Evolutionary conservation across 2,113 vertebrate species (phyloP), one percentile per base, ranked within the genome.

Genomic region (Strigops habroptila): DNA sequence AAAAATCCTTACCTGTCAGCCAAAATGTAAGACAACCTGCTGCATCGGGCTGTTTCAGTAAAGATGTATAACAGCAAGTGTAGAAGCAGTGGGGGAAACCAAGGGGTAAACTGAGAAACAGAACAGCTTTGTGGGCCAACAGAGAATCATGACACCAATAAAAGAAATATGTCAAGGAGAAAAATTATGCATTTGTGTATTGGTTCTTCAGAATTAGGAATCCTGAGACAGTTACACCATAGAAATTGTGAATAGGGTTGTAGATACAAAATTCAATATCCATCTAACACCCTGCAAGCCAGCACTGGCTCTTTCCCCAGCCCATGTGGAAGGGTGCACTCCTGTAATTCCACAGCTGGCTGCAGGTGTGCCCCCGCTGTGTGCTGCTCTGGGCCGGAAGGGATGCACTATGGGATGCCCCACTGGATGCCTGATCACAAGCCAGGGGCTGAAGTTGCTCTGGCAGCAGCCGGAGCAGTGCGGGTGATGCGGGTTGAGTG

Each of bases 171-270:
- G 18, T 49, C 18, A 8, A 24, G 33, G 39, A 49, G 43, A 22
- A 59, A 77, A 46, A 4, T 0, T 6, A 23, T 8, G 8, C 1
- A 0, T 6, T 70, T 67, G 43, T 31, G 9, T 14, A 59, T 0
- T 12, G 14, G 5, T 17, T 46, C 65, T 21, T 48, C 60, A 33
- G 51, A 84, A 43, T 22, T 8, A 18, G 39, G 37, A 27, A 69
- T 15, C 33, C 68, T 70, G 60, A 39, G 57, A 41, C 75, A 79
- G 81, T 7, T 0, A 7, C 0, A 16, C 18, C 0, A 1, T 0
- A 30, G 11, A 64, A 31, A 28, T 0, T 3, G 15, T 4, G 4
- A 27, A 6, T 25, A 13, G n/a, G n/a, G 22, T 11, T 37, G 9
- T 1, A 59, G 18, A 37, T 18, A 28, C 6, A 59, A 18, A 46